Evolutionary conservation across 1,140 invertebrate species (phyloP).

Genomic region (Rhagoletis pomonella): DNA sequence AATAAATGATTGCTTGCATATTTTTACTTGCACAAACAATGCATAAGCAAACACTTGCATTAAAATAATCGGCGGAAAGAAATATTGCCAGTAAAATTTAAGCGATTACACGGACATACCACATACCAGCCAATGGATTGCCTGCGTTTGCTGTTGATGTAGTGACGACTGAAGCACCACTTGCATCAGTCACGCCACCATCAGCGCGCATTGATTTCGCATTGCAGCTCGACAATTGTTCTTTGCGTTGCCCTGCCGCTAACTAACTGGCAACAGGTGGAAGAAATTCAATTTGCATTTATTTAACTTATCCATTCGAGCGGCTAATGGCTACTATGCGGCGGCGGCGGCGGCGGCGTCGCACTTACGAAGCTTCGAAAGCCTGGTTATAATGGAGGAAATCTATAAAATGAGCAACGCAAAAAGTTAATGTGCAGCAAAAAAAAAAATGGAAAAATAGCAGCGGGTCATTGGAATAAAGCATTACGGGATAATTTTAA

Average conservation of each 20-base stretch:
- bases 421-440: not conserved
- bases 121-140: too few species aligned
- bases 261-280: constrained; percentile 2
- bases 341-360: not conserved
- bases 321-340: constrained; percentile 9
- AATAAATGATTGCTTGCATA: not conserved
- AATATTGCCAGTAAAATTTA: too few species aligned
- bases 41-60: too few species aligned
- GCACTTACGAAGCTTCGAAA: not conserved
- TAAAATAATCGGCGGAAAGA: too few species aligned
- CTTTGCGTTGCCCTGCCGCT: not conserved
- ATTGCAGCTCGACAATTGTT: not conserved
- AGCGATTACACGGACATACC: too few species aligned
- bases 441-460: not conserved
- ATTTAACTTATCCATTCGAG: constrained; percentile 41
- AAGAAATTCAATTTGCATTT: constrained; percentile 35
- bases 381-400: not conserved
- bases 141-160: too few species aligned
- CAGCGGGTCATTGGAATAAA: not conserved
- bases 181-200: not conserved
- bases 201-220: not conserved
- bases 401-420: not conserved
- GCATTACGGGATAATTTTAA: not conserved
- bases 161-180: too few species aligned
- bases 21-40: too few species aligned